Base-by-base conservation (phyloP, 1,140 invertebrate genomes). In the Leucophenga varia region DNA sequence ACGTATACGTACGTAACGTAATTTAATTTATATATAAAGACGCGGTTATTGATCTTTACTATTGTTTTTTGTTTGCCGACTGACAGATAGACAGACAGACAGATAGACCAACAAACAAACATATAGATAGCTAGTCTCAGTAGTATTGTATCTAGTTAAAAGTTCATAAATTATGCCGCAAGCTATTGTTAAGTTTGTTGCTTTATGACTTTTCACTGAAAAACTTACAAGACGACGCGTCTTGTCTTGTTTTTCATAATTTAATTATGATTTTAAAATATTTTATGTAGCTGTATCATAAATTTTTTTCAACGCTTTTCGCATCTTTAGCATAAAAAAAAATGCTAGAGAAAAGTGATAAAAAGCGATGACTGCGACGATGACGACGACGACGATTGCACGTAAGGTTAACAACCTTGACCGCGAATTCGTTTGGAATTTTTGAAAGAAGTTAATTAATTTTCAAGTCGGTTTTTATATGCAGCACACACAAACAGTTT, bases 341-440 rank as follows among this genome's bases (percentile, higher is more conserved):
- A 22, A 28, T 5, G 25, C 20, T 47, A 40, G 16, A 45, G 34
- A 39, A 58, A 35, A 48, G 54, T 32, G 43, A 17, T 42, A 10
- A 4, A 34, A 34, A 34, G 32, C 32, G 16, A 34, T n/a, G 16
- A 34, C 4, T 34, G 13, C 12, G 32, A 14, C 32, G 12, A 34
- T 10, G 10, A 14, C 32, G 12, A 34, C 32, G 16, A 34, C 12
- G 4, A 34, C 32, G 10, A 34, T n/a, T n/a, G 10, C 12, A 34
- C 12, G 32, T 52, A 19, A 58, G 61, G 61, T 65, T 65, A 65
- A 67, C 48, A 67, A 65, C 61, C 61, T 65, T 65, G 61, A 67
- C 61, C 61, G 61, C 63, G 55, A 65, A 12, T 17, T 36, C n/a
- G 2, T 25, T 18, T 16, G 31, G 31, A 34, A 21, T 25, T 53